phyloP scores from a whole-genome alignment of 2,113 vertebrate species.

The Cochlearius cochlearius region DNA sequence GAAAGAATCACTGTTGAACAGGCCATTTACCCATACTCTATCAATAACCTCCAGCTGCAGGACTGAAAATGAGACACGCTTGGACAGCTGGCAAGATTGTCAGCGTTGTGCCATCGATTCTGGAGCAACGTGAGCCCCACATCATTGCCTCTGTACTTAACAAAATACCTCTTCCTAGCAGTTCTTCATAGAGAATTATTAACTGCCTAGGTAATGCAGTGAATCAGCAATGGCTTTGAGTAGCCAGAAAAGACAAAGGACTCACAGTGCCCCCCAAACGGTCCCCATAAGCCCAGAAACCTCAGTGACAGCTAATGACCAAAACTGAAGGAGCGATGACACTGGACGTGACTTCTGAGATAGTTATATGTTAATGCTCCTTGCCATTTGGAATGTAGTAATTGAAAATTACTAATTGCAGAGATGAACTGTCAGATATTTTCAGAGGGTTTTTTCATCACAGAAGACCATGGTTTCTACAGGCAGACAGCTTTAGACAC shows the following conservation, averaged over 20 bases:
- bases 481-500: background rate
- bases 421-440: slow-evolving; percentile 25
- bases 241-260: background rate
- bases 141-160: background rate
- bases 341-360: background rate
- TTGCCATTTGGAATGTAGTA: slow-evolving; percentile 1
- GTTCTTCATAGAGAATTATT: background rate
- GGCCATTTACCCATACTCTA: background rate
- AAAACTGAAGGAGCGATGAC: background rate
- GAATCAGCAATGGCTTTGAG: background rate
- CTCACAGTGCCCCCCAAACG: background rate
- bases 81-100: background rate
- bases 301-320: background rate
- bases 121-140: background rate
- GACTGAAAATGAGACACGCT: background rate
- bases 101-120: background rate
- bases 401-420: slow-evolving; percentile 50
- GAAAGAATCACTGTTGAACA: background rate
- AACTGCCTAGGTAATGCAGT: background rate
- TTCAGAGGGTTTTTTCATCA: slow-evolving; percentile 3
- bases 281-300: background rate
- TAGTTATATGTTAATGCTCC: background rate
- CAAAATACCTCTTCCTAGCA: background rate
- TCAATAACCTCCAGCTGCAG: background rate
- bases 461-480: background rate